phyloP scores from a whole-genome alignment of 1,140 invertebrate genomes.

The Saccostrea echinata region DNA sequence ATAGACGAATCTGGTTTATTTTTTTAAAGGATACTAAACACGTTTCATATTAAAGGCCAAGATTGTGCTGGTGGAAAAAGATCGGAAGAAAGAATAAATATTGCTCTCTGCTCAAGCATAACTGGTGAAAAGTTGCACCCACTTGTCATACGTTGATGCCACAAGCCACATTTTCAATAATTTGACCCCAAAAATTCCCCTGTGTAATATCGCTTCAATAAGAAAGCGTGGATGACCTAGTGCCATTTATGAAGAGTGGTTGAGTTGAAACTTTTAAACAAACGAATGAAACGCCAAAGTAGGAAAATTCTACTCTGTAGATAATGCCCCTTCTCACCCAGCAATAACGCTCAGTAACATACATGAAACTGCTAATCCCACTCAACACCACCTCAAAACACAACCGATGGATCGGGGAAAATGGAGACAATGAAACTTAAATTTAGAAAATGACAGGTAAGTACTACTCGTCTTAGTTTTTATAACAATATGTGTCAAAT shows the following conservation, averaged over 20 bases:
- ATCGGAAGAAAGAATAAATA: conserved; percentile 60
- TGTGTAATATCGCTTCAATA: conserved; percentile 25
- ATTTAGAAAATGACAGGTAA: conserved; percentile 43
- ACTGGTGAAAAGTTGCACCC: conserved; percentile 45
- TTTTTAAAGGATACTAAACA: conserved; percentile 50
- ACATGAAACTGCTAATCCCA: conserved; percentile 60
- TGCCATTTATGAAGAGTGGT: conserved; percentile 69
- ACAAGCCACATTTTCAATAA: conserved; percentile 39
- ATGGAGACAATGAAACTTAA: conserved; percentile 75
- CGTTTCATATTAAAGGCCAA: conserved; percentile 46
- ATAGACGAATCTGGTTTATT: conserved; percentile 62
- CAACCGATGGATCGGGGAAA: conserved; percentile 80
- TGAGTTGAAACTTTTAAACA: conserved; percentile 63
- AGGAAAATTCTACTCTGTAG: conserved; percentile 59
- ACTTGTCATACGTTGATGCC: conserved; percentile 38
- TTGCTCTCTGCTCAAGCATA: conserved; percentile 49
- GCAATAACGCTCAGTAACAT: neutral
- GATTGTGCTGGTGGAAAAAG: conserved; percentile 56
- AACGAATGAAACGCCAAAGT: conserved; percentile 57
- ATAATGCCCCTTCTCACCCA: conserved; percentile 67
- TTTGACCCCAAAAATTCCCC: conserved; percentile 9
- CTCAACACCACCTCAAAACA: conserved; percentile 79
- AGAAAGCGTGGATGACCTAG: conserved; percentile 81
- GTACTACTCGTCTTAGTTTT: no score
- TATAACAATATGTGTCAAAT: no score